These are phyloP conservation scores for Bos taurus DNA, from an alignment of 2,113 vertebrate species.

Conservation along the genomic window DNA sequence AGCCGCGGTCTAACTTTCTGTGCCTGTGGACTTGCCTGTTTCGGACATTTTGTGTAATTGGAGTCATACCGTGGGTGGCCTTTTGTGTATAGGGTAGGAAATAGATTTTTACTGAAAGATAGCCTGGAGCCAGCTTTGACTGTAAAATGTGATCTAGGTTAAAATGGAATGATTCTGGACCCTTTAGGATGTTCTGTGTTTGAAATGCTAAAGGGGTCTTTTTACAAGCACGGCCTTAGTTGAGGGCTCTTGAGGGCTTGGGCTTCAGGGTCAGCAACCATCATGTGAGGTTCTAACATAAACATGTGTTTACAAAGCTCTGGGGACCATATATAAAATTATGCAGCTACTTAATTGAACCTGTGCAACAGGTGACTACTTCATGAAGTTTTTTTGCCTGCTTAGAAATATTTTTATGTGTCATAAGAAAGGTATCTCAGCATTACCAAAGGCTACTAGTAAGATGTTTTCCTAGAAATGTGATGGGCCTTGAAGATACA, in stretches of 20 bases:
- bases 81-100: background rate
- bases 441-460: background rate
- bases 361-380: background rate
- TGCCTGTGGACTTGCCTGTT: background rate
- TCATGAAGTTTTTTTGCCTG: background rate
- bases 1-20: background rate
- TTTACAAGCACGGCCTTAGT: background rate
- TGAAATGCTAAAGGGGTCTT: background rate
- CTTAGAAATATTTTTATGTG: background rate
- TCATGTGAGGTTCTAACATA: background rate
- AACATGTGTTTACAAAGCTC: background rate
- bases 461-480: background rate
- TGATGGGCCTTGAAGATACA: background rate
- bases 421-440: background rate
- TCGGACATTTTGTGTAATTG: background rate
- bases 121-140: background rate
- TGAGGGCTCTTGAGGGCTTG: background rate
- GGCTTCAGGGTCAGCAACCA: background rate
- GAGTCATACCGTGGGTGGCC: background rate
- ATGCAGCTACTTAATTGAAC: background rate
- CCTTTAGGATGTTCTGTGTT: background rate
- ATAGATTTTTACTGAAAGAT: background rate
- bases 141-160: background rate
- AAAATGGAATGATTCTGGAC: background rate
- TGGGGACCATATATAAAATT: background rate